A percentile compares a stretch with the other conserved stretches of the same genome.
phyloP scores from a whole-genome alignment of 2,113 vertebrate species.

The Tupaia chinensis region DNA sequence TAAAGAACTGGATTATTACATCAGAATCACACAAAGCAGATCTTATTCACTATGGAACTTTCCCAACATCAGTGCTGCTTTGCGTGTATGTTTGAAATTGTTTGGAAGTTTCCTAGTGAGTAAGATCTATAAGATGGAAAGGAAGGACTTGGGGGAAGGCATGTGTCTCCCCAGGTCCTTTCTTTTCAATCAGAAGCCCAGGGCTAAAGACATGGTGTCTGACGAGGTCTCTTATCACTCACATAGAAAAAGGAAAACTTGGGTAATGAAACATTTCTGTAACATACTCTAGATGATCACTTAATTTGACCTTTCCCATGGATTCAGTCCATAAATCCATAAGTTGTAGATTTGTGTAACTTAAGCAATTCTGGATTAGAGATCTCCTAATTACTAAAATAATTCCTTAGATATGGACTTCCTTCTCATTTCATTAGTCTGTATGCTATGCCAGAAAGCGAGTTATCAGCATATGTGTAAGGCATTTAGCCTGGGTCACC shows the following conservation, averaged over 20 bases:
- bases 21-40: neutral
- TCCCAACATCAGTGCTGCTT: neutral
- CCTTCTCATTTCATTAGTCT: neutral
- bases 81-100: neutral
- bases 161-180: neutral
- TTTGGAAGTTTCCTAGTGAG: neutral
- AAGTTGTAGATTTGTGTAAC: neutral
- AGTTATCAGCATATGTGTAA: neutral
- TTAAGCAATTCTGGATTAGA: neutral
- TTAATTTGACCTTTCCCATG: neutral
- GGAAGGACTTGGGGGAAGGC: neutral
- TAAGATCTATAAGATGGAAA: neutral
- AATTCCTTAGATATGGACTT: neutral
- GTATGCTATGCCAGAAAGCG: neutral
- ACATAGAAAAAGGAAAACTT: neutral
- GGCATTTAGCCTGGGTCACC: neutral
- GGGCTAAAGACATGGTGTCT: neutral
- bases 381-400: neutral
- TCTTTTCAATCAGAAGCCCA: neutral
- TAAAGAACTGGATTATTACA: neutral
- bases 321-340: neutral
- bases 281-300: neutral
- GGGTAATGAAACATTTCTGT: neutral
- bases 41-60: neutral
- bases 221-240: neutral